A percentile compares a stretch with the other conserved stretches of the same genome.
phyloP scores from a whole-genome alignment of 2,888 invertebrate species.

The Malthinus seriepunctatus region DNA sequence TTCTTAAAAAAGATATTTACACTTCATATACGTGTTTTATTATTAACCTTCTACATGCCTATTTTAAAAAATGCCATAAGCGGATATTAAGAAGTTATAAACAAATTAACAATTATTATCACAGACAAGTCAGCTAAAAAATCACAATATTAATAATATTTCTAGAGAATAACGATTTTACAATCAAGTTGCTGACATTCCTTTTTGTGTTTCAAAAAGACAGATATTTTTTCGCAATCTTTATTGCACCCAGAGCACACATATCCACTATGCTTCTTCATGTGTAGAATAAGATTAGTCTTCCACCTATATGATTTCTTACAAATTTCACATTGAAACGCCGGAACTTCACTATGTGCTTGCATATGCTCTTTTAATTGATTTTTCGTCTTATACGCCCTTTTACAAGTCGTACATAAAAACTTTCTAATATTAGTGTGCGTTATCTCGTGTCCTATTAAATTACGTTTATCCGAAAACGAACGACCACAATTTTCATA shows the following conservation, averaged over 20 bases:
- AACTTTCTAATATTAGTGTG: slow-evolving; percentile 46
- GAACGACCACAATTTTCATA: slow-evolving; percentile 46
- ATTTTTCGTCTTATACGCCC: slow-evolving; percentile 46
- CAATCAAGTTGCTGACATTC: not conserved
- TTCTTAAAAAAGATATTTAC: slow-evolving; percentile 4
- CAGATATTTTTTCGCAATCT: slow-evolving; percentile 27
- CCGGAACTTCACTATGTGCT: slow-evolving; percentile 41
- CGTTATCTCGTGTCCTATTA: slow-evolving; percentile 47
- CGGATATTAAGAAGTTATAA: no score
- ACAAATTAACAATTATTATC: no score
- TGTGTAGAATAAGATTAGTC: slow-evolving; percentile 46
- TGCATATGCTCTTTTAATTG: slow-evolving; percentile 46
- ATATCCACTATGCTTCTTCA: slow-evolving; percentile 43
- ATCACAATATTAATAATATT: no score
- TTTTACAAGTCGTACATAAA: slow-evolving; percentile 45
- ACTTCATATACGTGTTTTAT: not conserved
- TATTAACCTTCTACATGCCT: not conserved
- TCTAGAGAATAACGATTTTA: no score
- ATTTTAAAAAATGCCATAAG: no score
- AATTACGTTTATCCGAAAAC: slow-evolving; percentile 52
- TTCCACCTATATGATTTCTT: slow-evolving; percentile 49
- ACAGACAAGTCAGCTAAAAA: no score
- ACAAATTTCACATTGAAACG: slow-evolving; percentile 46
- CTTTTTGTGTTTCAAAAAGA: not conserved
- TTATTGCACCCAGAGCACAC: slow-evolving; percentile 32